Evolutionary conservation across 2,888 invertebrate genomes (phyloP).

Genomic region (Cerastis rubricosa): DNA sequence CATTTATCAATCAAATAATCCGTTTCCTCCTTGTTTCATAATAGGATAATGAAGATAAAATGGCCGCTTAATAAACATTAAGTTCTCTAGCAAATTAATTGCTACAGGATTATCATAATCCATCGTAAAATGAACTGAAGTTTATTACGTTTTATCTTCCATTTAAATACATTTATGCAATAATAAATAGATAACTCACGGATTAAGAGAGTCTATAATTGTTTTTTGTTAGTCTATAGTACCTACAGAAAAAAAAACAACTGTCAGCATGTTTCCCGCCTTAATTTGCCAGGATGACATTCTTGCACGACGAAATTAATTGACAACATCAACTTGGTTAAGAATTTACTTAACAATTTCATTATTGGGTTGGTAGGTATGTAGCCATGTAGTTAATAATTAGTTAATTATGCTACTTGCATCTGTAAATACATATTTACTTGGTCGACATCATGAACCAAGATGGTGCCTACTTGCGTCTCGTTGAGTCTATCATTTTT

Average conservation of each 20-base stretch:
- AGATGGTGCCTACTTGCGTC: background rate
- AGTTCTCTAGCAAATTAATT: conserved; percentile 60
- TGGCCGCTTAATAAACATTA: conserved; percentile 50
- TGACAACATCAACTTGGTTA: conserved; percentile 29
- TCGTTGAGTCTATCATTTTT: background rate
- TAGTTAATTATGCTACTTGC: conserved; percentile 15
- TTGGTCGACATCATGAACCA: background rate
- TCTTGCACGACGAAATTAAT: conserved; percentile 25
- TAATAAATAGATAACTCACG: conserved; percentile 14
- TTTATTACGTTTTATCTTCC: conserved; percentile 35
- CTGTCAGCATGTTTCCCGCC: conserved; percentile 31
- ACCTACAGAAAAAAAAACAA: conserved; percentile 6
- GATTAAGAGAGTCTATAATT: background rate
- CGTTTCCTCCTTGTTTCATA: conserved; percentile 31
- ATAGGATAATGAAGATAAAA: conserved; percentile 56
- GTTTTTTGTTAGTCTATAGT: conserved; percentile 2
- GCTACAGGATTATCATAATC: conserved; percentile 60
- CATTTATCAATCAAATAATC: conserved; percentile 50
- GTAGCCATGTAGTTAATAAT: conserved; percentile 25
- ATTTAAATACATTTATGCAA: conserved; percentile 26
- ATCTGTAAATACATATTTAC: background rate
- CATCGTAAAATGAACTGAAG: conserved; percentile 32
- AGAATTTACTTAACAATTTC: conserved; percentile 46
- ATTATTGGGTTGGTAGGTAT: conserved; percentile 28
- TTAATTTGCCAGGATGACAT: conserved; percentile 39